Base-by-base conservation (phyloP, 2,113 vertebrate genomes). In the Galemys pyrenaicus region DNA sequence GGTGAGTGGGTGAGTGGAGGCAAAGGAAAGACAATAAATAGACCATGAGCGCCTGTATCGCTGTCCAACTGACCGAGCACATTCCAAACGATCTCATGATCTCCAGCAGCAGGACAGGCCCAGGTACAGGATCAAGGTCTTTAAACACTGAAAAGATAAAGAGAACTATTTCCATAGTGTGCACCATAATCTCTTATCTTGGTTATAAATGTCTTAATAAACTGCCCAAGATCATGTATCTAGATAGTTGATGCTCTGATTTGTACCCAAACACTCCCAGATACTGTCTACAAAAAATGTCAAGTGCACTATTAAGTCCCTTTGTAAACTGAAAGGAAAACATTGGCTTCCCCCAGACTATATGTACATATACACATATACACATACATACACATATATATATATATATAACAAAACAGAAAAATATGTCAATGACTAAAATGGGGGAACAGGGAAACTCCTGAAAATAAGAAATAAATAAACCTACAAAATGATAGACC, bases 311-410 rank as follows among this genome's bases (percentile, higher is more conserved):
- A 44, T 35, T 51, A 12, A 87, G 49, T 32, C 65, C 28, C 60
- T 71, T 84, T 87, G 13, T 81, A 87, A 85, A 85, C 24, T 78
- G 73, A 88, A 94, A 64, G 81, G 13, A 73, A 95, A 85, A 75
- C 6, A 35, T 7, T 54, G 37, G 12, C 28, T 86, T 88, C 32
- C 35, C 56, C 26, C 16, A 60, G 79, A 91, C 22, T 16, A 58
- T n/a, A n/a, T n/a, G n/a, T n/a, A n/a, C n/a, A n/a, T n/a, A n/a
- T n/a, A n/a, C n/a, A n/a, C n/a, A n/a, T n/a, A n/a, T n/a, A n/a
- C n/a, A n/a, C n/a, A n/a, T n/a, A n/a, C n/a, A n/a, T n/a, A n/a
- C n/a, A n/a, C n/a, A n/a, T n/a, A n/a, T n/a, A n/a, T n/a, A n/a
- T n/a, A n/a, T n/a, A n/a, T n/a, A 86, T 62, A 58, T 3, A 87